Conservation (phyloP, 2,113 vertebrate species). For the Chauna torquata region DNA sequence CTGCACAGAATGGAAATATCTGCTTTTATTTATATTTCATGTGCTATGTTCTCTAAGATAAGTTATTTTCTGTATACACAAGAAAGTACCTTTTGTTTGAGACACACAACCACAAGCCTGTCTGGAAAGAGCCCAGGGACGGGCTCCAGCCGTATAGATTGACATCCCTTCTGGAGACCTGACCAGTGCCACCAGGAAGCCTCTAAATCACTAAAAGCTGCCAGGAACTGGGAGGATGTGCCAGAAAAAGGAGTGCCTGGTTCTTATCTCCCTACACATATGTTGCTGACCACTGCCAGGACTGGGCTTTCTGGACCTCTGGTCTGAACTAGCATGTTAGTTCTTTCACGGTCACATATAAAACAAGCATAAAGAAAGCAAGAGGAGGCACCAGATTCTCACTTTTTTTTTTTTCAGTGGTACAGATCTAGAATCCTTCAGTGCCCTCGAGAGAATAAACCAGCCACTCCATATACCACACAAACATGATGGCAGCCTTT, state of each 20-base stretch:
- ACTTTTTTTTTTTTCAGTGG: not conserved
- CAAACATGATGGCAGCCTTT: fast-evolving
- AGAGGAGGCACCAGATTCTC: not conserved
- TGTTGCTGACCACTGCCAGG: not conserved
- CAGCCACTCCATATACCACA: not conserved
- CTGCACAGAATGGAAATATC: not conserved
- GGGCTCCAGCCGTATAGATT: not conserved
- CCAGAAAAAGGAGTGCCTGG: not conserved
- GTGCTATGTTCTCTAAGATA: not conserved
- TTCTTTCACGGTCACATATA: fast-evolving
- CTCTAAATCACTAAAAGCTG: not conserved
- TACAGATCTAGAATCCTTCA: not conserved
- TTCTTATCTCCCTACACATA: not conserved
- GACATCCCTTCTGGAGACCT: not conserved
- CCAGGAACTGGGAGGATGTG: not conserved
- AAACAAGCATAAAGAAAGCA: not conserved
- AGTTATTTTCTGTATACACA: not conserved
- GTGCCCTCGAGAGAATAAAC: not conserved
- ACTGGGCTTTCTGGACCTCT: not conserved
- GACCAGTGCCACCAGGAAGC: not conserved
- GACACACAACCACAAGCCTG: not conserved
- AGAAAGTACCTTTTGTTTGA: not conserved
- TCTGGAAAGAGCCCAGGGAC: not conserved
- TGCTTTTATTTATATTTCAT: not conserved
- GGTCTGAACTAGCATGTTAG: not conserved